Conservation (phyloP, 2,888 invertebrate species). For the Drosophila flavopinicola region DNA sequence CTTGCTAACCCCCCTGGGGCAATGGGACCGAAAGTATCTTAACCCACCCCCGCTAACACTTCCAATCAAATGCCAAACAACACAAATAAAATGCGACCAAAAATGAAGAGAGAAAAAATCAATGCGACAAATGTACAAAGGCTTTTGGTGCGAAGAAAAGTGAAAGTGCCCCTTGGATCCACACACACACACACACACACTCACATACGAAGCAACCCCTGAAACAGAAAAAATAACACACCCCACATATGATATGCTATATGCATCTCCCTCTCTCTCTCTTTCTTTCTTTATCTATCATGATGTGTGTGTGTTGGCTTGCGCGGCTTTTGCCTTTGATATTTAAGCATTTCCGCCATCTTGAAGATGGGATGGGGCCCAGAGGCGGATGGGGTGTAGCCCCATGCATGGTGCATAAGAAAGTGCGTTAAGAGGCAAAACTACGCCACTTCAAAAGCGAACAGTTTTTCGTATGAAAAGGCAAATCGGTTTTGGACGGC, state of each 20-base stretch:
- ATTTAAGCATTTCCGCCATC: constrained; percentile 79
- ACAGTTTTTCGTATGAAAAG: constrained; percentile 67
- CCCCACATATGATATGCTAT: constrained; percentile 39
- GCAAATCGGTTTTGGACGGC: constrained; percentile 67
- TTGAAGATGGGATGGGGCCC: constrained; percentile 45
- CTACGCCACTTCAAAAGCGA: constrained; percentile 75
- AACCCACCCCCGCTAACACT: constrained; percentile 33
- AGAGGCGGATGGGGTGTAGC: background rate
- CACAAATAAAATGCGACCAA: constrained; percentile 36
- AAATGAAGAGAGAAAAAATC: constrained; percentile 46
- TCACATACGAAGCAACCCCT: constrained; percentile 59
- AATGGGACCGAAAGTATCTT: constrained; percentile 28
- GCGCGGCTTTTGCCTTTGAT: constrained; percentile 72
- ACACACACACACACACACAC: constrained; percentile 2
- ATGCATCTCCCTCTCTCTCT: constrained; percentile 18
- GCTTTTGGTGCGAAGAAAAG: constrained; percentile 71
- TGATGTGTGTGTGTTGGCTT: constrained; percentile 34
- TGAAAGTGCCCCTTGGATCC: constrained; percentile 61
- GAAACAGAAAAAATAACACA: constrained; percentile 36
- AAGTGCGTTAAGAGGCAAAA: constrained; percentile 77
- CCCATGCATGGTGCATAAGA: constrained; percentile 37
- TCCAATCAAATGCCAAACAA: constrained; percentile 68
- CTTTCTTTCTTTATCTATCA: constrained; percentile 15
- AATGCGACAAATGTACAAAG: constrained; percentile 63
- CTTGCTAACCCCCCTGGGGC: constrained; percentile 42